These are phyloP conservation scores for Dissostichus mawsoni DNA, from an alignment of 2,113 vertebrate genomes.

Conservation along the genomic window DNA sequence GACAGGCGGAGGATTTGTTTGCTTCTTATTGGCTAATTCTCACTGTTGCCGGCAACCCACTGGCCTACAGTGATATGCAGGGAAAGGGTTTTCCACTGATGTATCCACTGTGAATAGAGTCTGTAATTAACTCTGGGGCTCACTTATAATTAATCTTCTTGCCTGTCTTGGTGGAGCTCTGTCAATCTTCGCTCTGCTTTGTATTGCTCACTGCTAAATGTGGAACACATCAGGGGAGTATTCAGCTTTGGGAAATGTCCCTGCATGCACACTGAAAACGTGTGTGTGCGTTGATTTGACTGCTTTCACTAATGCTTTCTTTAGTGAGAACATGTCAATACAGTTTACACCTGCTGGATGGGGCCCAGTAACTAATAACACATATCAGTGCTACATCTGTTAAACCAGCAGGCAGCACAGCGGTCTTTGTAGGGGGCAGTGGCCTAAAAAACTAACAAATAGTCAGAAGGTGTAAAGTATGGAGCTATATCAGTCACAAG, in stretches of 20 bases:
- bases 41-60: conserved; percentile 48
- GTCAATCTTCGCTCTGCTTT: conserved; percentile 55
- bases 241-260: conserved; percentile 18
- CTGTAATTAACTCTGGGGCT: conserved; percentile 78
- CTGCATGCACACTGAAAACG: background rate
- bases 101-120: conserved; percentile 69
- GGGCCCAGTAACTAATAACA: conserved; percentile 46
- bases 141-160: conserved; percentile 77
- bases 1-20: conserved; percentile 29
- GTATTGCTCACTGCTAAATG: conserved; percentile 39
- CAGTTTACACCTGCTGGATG: conserved; percentile 44
- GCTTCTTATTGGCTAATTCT: conserved; percentile 57
- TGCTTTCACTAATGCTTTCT: conserved; percentile 11
- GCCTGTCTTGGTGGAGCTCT: conserved; percentile 54
- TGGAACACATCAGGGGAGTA: conserved; percentile 40
- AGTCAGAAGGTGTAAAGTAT: conserved; percentile 47
- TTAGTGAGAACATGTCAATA: conserved; percentile 44
- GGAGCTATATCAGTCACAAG: too few relatives aligned
- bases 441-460: conserved; percentile 5
- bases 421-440: conserved; percentile 13
- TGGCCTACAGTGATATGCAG: conserved; percentile 40
- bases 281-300: conserved; percentile 12
- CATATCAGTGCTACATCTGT: conserved; percentile 47
- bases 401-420: conserved; percentile 58
- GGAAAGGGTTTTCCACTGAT: conserved; percentile 63